Percentiles rank a stretch among this genome's conserved stretches.
phyloP scores from a whole-genome alignment of 2,113 vertebrate species.

The Sceloporus undulatus region DNA sequence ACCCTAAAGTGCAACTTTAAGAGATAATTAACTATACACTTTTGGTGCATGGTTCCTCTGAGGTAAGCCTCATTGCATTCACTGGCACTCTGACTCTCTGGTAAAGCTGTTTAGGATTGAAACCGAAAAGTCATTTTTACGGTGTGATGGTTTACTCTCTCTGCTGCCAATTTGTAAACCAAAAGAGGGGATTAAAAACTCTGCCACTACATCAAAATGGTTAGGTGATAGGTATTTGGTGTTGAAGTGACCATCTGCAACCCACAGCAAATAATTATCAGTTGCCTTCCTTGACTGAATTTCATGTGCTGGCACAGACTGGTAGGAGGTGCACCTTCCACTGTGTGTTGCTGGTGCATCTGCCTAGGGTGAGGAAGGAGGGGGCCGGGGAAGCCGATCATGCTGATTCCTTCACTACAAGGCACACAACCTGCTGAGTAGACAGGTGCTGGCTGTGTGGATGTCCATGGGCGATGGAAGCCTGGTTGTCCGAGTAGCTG shows the following conservation, averaged over 20 bases:
- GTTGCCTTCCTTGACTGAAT: slow-evolving; percentile 76
- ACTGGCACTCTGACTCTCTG: not conserved
- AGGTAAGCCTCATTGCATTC: not conserved
- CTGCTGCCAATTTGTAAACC: not conserved
- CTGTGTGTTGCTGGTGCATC: slow-evolving; percentile 48
- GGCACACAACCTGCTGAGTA: slow-evolving; percentile 83
- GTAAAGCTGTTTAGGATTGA: not conserved
- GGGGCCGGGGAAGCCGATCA: slow-evolving; percentile 56
- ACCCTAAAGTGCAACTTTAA: slow-evolving; percentile 9
- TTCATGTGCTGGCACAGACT: slow-evolving; percentile 77
- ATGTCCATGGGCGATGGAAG: slow-evolving; percentile 79
- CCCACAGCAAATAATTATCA: slow-evolving; percentile 73
- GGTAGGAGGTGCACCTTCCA: slow-evolving; percentile 64
- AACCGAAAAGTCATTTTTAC: not conserved
- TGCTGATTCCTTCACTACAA: slow-evolving; percentile 70
- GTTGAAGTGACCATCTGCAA: slow-evolving; percentile 79
- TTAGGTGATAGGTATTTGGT: not conserved
- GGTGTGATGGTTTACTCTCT: not conserved
- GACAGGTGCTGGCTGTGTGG: slow-evolving; percentile 82
- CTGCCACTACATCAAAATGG: not conserved
- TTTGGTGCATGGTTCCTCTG: not conserved
- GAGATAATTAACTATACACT: not conserved
- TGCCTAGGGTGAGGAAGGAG: slow-evolving; percentile 46
- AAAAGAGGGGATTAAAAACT: slow-evolving; percentile 37
- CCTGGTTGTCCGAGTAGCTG: slow-evolving; percentile 78